Base-by-base conservation (phyloP, 2,797 vertebrate genomes). In the Urophycis tenuis region DNA sequence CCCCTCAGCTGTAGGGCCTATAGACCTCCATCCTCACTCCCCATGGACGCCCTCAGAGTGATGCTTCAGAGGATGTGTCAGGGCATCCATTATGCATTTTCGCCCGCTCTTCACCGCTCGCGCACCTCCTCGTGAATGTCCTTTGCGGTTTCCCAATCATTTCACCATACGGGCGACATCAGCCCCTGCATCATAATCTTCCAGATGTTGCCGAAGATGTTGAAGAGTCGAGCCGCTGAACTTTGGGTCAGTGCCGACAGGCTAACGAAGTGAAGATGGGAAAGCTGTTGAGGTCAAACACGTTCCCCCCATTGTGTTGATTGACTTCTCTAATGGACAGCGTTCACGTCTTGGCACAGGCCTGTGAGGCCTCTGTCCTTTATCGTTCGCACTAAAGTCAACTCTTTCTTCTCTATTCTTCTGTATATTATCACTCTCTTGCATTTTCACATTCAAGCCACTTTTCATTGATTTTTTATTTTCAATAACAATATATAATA, bases 61-160 rank as follows among this genome's bases (percentile, higher is more conserved):
- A 12, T 12, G 60, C 60, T 29, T 67, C 60, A 67, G 60, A 67
- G 9, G n/a, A 67, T 67, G 25, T 29, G 60, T 67, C n/a, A 67
- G 60, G 60, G 60, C 60, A 67, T 67, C 60, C 60, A 25, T 67
- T 67, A 67, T 67, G 60, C 60, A 12, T 67, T 67, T 67, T 67
- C 3, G 10, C 60, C 6, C 1, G 60, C 25, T 67, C 60, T 67
- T 67, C 7, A 67, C 29, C 60, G 14, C 29, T n/a, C 25, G 1
- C 22, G 22, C 53, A 60, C 53, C 53, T 53, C 45, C 45, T 60
- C 53, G 9, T 22, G 2, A n/a, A 9, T 11, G 6, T 67, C n/a
- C 60, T 67, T 67, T 4, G 25, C 9, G 9, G 3, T 29, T 67
- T 67, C 60, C n/a, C 10, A 9, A 67, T 64, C 60, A 60, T 25